Conservation (phyloP, 1,140 invertebrate genomes). For the Drosophila kepulauana region DNA sequence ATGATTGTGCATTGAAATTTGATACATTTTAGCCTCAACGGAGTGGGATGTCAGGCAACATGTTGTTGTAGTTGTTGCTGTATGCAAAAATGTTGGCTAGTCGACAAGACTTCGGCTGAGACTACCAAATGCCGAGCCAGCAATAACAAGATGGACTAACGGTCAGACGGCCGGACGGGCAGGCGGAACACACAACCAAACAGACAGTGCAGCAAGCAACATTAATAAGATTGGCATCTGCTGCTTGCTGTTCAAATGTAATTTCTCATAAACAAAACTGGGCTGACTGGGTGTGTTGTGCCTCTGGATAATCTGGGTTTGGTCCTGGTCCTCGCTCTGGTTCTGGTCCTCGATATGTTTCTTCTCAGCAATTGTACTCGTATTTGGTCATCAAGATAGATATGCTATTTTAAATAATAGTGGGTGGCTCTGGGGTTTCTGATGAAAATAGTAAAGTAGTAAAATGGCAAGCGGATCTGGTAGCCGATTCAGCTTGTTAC, state of each 20-base stretch:
- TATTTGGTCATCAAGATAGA: constrained; percentile 70
- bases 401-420: constrained; percentile 40
- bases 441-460: constrained; percentile 6
- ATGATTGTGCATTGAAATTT: constrained; percentile 84
- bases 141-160: constrained; percentile 2
- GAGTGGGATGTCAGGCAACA: constrained; percentile 29
- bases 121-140: constrained; percentile 55
- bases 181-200: not conserved
- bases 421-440: constrained; percentile 42
- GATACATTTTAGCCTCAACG: constrained; percentile 71
- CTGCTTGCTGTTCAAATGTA: constrained; percentile 80
- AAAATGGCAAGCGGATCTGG: constrained; percentile 47
- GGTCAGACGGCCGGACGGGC: constrained; percentile 1
- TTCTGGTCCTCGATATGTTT: not conserved
- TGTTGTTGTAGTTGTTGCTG: constrained; percentile 48
- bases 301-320: constrained; percentile 33
- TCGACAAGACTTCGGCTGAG: constrained; percentile 76
- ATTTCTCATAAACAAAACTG: constrained; percentile 82
- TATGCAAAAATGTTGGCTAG: constrained; percentile 83
- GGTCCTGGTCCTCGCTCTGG: constrained; percentile 6
- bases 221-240: constrained; percentile 84
- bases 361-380: not conserved
- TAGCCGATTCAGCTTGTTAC: constrained; percentile 61
- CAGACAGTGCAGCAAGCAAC: constrained; percentile 44
- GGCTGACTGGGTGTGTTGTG: constrained; percentile 72